Percentiles rank a stretch among this genome's conserved stretches.
Conservation (phyloP, 2,113 vertebrate genomes). For the Nicator chloris region DNA sequence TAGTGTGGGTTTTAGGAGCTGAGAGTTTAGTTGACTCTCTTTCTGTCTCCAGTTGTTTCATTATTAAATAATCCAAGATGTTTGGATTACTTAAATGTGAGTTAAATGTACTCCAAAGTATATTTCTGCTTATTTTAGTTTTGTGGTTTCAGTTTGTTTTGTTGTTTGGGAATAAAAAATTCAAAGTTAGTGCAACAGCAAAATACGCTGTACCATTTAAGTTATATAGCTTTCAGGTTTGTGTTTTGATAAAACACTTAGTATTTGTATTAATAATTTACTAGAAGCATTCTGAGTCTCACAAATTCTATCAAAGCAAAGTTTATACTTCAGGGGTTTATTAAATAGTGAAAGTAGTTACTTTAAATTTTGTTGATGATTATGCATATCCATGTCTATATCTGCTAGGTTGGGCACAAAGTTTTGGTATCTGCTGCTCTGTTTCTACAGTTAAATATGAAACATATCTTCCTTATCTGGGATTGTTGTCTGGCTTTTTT, state of each 20-base stretch:
- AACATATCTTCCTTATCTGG: neutral
- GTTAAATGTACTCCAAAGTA: neutral
- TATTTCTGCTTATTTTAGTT: neutral
- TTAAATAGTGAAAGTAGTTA: neutral
- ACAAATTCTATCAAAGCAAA: neutral
- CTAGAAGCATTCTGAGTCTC: neutral
- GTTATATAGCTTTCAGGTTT: neutral
- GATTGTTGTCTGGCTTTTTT: neutral
- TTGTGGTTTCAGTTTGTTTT: neutral
- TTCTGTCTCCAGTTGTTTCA: neutral
- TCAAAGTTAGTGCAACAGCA: neutral
- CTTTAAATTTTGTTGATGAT: neutral
- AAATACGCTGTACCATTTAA: neutral
- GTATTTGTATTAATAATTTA: neutral
- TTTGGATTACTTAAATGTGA: neutral
- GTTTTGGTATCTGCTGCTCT: neutral
- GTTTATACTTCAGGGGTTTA: neutral
- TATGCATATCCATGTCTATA: neutral
- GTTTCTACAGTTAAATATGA: neutral
- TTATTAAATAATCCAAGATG: neutral
- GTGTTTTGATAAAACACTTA: neutral
- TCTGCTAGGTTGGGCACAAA: neutral
- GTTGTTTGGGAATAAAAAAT: neutral
- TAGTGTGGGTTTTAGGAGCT: neutral
- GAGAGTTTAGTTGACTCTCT: neutral